These are phyloP conservation scores for Melanotaenia pygmaea DNA, from an alignment of 2,797 vertebrate genomes.

Conservation along the genomic window DNA sequence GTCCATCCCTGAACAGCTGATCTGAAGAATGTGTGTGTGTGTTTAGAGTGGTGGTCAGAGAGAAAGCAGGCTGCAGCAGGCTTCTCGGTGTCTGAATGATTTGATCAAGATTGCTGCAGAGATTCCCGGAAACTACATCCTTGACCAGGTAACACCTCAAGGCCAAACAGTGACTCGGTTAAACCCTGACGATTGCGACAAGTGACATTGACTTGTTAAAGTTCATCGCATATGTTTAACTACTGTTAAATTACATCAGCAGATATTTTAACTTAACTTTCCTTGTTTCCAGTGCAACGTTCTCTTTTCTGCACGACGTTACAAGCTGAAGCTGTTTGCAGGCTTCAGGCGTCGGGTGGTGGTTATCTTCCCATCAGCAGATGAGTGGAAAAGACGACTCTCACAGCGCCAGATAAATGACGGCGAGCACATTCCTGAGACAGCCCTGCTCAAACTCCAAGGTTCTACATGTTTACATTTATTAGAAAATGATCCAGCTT, in stretches of 20 bases:
- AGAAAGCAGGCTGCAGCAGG: constrained; percentile 85
- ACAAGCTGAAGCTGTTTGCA: constrained; percentile 88
- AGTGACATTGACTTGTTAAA: not conserved
- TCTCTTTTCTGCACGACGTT: constrained; percentile 88
- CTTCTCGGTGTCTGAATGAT: constrained; percentile 90
- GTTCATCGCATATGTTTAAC: not conserved
- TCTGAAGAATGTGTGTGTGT: constrained; percentile 21
- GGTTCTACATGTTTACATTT: constrained; percentile 69
- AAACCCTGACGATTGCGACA: not conserved
- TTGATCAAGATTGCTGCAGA: constrained; percentile 87
- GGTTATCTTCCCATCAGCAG: constrained; percentile 86
- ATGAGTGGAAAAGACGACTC: constrained; percentile 88
- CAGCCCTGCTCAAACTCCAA: constrained; percentile 90
- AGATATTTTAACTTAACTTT: not conserved
- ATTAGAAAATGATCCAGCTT: not conserved
- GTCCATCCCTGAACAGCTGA: constrained; percentile 1
- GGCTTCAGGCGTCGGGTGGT: constrained; percentile 85
- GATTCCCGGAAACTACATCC: constrained; percentile 89
- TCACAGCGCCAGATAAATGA: constrained; percentile 74
- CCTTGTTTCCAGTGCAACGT: constrained; percentile 84
- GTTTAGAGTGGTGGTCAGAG: constrained; percentile 74
- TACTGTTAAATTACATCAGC: not conserved
- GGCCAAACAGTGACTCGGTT: not conserved
- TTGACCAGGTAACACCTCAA: constrained; percentile 87
- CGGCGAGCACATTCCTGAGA: constrained; percentile 85